A percentile compares a stretch with the other conserved stretches of the same genome.
These are phyloP conservation scores for Apamea epomidion DNA, from an alignment of 2,888 invertebrate species.

Conservation along the genomic window DNA sequence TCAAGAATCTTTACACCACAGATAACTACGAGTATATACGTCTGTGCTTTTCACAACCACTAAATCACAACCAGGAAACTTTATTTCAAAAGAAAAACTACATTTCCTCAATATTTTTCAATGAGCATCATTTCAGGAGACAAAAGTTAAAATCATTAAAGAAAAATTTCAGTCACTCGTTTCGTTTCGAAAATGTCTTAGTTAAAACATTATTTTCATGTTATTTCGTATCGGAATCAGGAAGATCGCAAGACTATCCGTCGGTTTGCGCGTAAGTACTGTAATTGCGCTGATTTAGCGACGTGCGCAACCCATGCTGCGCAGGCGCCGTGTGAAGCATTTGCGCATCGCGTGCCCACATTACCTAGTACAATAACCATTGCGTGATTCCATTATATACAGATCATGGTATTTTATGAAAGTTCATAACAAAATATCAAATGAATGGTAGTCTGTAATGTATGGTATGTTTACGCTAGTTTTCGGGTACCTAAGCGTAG, in stretches of 20 bases:
- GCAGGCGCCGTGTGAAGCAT: slow-evolving; percentile 72
- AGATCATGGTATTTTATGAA: slow-evolving; percentile 81
- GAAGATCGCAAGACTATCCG: slow-evolving; percentile 23
- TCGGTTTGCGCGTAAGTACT: slow-evolving; percentile 42
- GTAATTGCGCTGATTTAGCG: slow-evolving; percentile 66
- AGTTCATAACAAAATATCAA: slow-evolving; percentile 70
- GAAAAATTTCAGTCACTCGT: slow-evolving; percentile 24
- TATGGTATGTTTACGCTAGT: slow-evolving; percentile 63
- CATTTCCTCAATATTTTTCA: not conserved
- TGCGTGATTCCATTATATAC: slow-evolving; percentile 65
- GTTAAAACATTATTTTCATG: slow-evolving; percentile 30
- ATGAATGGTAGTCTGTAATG: slow-evolving; percentile 62
- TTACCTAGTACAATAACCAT: slow-evolving; percentile 64
- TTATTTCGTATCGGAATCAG: slow-evolving; percentile 32
- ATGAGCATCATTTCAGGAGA: not conserved
- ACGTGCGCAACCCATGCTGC: slow-evolving; percentile 73
- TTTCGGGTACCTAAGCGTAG: slow-evolving; percentile 56
- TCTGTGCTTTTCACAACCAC: slow-evolving; percentile 35
- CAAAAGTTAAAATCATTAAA: slow-evolving; percentile 1
- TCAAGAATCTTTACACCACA: slow-evolving; percentile 24
- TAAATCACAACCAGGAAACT: slow-evolving; percentile 31
- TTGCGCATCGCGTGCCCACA: slow-evolving; percentile 67
- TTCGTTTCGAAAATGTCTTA: slow-evolving; percentile 21
- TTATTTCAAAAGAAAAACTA: slow-evolving; percentile 16
- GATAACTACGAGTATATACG: not conserved